Conservation (phyloP, 2,797 vertebrate genomes). For the Xiphorhynchus erythropygius region DNA sequence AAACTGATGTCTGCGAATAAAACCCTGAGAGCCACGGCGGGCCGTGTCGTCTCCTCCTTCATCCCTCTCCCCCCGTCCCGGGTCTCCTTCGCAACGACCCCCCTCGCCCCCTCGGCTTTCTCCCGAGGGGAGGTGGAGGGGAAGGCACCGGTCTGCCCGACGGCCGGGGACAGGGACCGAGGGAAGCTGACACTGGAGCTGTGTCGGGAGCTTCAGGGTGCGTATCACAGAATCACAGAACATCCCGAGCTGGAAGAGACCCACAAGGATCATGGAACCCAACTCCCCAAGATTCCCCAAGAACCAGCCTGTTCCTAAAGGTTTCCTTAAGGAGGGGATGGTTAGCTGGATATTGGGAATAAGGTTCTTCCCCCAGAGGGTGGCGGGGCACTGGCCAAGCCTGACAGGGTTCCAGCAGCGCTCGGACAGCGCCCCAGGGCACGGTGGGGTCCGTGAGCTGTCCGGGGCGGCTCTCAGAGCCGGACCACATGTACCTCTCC, state of each 20-base stretch:
- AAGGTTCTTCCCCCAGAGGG: not conserved
- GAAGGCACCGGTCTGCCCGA: no score
- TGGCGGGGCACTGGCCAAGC: not conserved
- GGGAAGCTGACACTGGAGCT: not conserved
- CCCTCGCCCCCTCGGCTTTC: not conserved
- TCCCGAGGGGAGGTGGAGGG: not conserved
- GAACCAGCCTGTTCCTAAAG: not conserved
- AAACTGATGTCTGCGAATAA: not conserved
- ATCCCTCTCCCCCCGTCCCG: fast-evolving
- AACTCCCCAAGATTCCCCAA: not conserved
- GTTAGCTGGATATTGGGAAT: not conserved
- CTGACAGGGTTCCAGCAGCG: not conserved
- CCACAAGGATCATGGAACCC: not conserved
- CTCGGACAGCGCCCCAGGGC: not conserved
- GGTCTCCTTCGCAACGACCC: not conserved
- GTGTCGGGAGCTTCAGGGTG: not conserved
- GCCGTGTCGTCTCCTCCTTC: not conserved
- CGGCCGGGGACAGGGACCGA: not conserved
- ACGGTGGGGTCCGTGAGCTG: not conserved
- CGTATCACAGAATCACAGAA: not conserved
- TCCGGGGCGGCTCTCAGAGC: no score
- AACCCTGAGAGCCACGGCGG: not conserved
- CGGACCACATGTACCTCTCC: no score
- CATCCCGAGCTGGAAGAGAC: not conserved
- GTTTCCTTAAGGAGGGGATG: not conserved